Percentiles rank a stretch among this genome's conserved stretches.
phyloP scores from a whole-genome alignment of 1,140 invertebrate genomes.

The Drosophila cardini region DNA sequence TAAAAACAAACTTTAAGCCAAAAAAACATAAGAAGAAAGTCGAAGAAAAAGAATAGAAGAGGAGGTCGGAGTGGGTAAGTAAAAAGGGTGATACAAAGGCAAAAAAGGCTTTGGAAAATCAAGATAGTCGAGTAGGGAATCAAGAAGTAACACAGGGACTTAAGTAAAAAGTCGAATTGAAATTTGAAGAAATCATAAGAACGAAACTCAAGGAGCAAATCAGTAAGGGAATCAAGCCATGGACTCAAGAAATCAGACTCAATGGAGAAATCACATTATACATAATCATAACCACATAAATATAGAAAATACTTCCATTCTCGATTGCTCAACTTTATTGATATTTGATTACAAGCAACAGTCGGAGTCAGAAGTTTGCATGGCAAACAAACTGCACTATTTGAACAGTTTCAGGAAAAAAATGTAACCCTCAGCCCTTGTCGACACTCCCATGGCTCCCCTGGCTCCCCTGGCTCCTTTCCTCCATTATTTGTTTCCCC shows the following conservation, averaged over 20 bases:
- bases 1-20: slow-evolving; percentile 36
- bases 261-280: slow-evolving; percentile 39
- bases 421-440: too few relatives aligned
- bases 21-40: slow-evolving; percentile 4
- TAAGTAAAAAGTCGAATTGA: too few relatives aligned
- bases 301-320: slow-evolving; percentile 33
- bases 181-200: too few relatives aligned
- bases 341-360: slow-evolving; percentile 53
- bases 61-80: neutral
- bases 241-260: neutral
- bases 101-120: too few relatives aligned
- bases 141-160: too few relatives aligned
- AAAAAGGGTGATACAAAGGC: too few relatives aligned
- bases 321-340: slow-evolving; percentile 33
- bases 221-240: too few relatives aligned
- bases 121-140: too few relatives aligned
- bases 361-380: slow-evolving; percentile 34
- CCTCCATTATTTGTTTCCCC: too few relatives aligned
- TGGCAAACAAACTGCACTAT: slow-evolving; percentile 45
- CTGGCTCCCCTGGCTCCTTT: too few relatives aligned
- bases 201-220: too few relatives aligned
- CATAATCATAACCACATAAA: slow-evolving; percentile 53
- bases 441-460: too few relatives aligned
- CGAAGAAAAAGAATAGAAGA: neutral
- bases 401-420: slow-evolving; percentile 37